These are phyloP conservation scores for Andrena cerasifolii DNA, from an alignment of 1,140 invertebrate genomes.

Conservation along the genomic window DNA sequence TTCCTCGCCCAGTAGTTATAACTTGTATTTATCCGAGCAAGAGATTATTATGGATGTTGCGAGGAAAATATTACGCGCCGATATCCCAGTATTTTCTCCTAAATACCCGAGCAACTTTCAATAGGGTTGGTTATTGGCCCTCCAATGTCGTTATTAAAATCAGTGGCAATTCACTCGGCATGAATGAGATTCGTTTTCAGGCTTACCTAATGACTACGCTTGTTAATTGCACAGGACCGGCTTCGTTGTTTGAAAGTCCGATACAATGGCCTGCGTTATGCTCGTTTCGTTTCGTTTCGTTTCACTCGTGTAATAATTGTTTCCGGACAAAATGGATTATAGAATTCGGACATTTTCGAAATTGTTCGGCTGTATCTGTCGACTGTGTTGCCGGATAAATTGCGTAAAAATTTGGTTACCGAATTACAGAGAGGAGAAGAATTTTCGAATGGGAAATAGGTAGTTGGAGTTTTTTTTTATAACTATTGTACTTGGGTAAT, in stretches of 20 bases:
- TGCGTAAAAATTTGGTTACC: no score
- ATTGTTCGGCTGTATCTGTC: neutral
- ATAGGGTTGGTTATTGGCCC: neutral
- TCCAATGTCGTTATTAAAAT: neutral
- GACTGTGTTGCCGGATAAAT: no score
- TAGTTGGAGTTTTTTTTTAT: no score
- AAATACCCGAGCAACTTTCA: neutral
- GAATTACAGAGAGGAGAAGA: no score
- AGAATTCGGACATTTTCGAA: neutral
- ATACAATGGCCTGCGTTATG: neutral
- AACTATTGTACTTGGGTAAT: no score
- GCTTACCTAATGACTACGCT: conserved; percentile 4
- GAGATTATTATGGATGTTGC: no score
- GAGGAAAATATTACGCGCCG: no score
- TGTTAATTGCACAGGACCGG: conserved; percentile 5
- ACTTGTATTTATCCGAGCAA: no score
- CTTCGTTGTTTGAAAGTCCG: conserved; percentile 1
- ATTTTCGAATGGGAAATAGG: no score
- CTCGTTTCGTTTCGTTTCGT: neutral
- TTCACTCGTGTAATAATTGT: neutral
- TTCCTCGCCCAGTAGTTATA: no score
- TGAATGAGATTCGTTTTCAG: conserved; percentile 16
- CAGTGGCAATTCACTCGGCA: neutral
- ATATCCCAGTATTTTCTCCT: no score
- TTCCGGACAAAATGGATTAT: neutral